Conservation (phyloP, 2,113 vertebrate species). For the Chelonoidis abingdonii region DNA sequence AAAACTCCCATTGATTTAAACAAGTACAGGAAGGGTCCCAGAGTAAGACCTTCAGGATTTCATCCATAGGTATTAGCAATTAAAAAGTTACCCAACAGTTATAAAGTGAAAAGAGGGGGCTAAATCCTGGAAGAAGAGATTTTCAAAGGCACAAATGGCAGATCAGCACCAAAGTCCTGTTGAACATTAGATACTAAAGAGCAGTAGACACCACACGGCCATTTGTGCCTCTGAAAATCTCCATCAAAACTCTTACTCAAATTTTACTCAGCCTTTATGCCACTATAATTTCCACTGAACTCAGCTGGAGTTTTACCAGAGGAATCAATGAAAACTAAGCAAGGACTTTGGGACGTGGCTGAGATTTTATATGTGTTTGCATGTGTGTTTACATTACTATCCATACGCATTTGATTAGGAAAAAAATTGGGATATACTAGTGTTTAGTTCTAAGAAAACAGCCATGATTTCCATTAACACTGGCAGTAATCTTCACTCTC, state of each 20-base stretch:
- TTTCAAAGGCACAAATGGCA: conserved; percentile 22
- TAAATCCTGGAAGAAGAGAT: neutral
- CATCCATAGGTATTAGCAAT: neutral
- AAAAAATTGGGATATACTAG: neutral
- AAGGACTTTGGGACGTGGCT: conserved; percentile 58
- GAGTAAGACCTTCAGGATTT: neutral
- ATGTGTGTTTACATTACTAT: conserved; percentile 66
- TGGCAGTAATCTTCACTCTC: conserved; percentile 78
- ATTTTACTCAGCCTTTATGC: conserved; percentile 27
- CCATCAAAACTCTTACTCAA: conserved; percentile 30
- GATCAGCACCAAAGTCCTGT: neutral
- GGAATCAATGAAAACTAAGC: conserved; percentile 63
- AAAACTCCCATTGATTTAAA: neutral
- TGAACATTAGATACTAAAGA: neutral
- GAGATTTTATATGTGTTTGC: conserved; percentile 59
- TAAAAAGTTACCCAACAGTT: neutral
- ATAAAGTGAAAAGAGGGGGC: fast-evolving
- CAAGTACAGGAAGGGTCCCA: neutral
- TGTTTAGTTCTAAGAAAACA: conserved; percentile 67
- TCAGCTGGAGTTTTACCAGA: conserved; percentile 36
- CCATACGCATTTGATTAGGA: conserved; percentile 58
- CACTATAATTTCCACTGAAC: conserved; percentile 24
- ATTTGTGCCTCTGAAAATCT: neutral
- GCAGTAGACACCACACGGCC: neutral
- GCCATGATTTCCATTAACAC: conserved; percentile 79